Evolutionary conservation across 2,888 invertebrate species (phyloP).

Genomic region (Drosophila neoperkinsi): DNA sequence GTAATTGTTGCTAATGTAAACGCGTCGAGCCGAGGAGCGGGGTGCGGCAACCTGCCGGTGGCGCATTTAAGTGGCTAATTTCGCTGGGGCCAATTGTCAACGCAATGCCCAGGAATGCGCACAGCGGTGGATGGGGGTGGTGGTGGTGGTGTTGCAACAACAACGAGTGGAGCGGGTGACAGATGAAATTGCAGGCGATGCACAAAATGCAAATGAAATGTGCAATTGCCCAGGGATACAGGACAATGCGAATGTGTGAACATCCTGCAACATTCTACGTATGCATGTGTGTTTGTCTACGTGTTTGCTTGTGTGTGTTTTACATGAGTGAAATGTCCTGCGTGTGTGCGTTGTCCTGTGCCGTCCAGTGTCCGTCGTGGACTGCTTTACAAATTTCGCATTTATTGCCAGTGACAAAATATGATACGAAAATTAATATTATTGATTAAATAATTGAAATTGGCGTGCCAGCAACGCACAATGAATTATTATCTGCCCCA

Average conservation of each 20-base stretch:
- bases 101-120: slow-evolving; percentile 53
- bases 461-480: slow-evolving; percentile 77
- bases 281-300: slow-evolving; percentile 6
- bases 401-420: slow-evolving; percentile 85
- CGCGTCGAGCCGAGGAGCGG: neutral
- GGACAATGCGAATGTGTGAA: slow-evolving; percentile 75
- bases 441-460: slow-evolving; percentile 86
- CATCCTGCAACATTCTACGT: slow-evolving; percentile 47
- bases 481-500: slow-evolving; percentile 71
- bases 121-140: slow-evolving; percentile 12
- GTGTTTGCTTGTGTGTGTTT: slow-evolving; percentile 29
- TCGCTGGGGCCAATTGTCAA: slow-evolving; percentile 68
- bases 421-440: slow-evolving; percentile 86
- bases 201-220: slow-evolving; percentile 81
- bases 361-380: slow-evolving; percentile 25
- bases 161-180: slow-evolving; percentile 35
- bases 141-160: neutral
- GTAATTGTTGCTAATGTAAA: slow-evolving; percentile 81
- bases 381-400: slow-evolving; percentile 80
- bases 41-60: slow-evolving; percentile 24
- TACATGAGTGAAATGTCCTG: slow-evolving; percentile 74
- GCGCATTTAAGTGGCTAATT: slow-evolving; percentile 79
- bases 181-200: slow-evolving; percentile 78
- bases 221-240: slow-evolving; percentile 52
- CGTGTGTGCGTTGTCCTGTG: slow-evolving; percentile 20